Conservation (phyloP, 2,888 invertebrate genomes). For the Sussaba pulchella region DNA sequence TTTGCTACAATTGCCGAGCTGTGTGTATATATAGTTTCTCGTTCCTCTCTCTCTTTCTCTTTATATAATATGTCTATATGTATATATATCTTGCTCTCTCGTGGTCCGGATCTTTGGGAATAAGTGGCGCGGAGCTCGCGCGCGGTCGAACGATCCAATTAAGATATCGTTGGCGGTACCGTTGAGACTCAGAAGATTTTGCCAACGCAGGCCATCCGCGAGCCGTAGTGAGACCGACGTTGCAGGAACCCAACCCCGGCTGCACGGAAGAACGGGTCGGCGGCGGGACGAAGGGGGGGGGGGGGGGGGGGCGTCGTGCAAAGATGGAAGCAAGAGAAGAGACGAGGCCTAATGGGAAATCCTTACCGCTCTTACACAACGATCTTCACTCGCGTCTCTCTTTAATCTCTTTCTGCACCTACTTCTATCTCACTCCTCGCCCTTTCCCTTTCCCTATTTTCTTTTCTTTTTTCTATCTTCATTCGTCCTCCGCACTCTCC, state of each 20-base stretch:
- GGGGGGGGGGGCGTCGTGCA: background rate
- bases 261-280: no score
- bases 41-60: no score
- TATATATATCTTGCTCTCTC: no score
- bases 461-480: background rate
- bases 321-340: background rate
- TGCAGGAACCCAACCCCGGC: no score
- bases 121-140: slow-evolving; percentile 45
- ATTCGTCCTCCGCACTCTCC: background rate
- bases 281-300: background rate
- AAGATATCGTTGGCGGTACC: slow-evolving; percentile 62
- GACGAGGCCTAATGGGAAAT: slow-evolving; percentile 58
- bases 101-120: slow-evolving; percentile 44
- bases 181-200: slow-evolving; percentile 55
- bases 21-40: slow-evolving; percentile 9
- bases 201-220: slow-evolving; percentile 51
- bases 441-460: slow-evolving; percentile 13
- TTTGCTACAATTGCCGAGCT: slow-evolving; percentile 30
- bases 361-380: slow-evolving; percentile 49
- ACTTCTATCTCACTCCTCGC: slow-evolving; percentile 10
- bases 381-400: slow-evolving; percentile 32
- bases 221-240: background rate
- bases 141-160: slow-evolving; percentile 66
- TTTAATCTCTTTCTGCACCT: slow-evolving; percentile 3
- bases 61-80: no score